Evolutionary conservation across 2,797 vertebrate species (phyloP).

Genomic region (Odontamblyopus lacepedii): DNA sequence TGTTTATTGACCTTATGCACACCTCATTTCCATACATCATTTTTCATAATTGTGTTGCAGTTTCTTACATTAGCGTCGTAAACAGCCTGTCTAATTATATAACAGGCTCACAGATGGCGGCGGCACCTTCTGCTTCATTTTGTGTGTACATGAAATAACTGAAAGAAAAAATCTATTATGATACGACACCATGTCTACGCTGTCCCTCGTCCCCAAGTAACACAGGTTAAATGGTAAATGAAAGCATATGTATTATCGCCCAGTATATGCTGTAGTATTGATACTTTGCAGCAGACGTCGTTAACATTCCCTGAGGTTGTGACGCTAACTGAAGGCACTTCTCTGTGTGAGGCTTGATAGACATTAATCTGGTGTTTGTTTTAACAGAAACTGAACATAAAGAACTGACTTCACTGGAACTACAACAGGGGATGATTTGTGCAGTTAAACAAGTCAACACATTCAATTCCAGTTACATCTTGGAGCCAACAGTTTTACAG

Average conservation of each 20-base stretch:
- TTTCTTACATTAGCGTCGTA: neutral
- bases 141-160: neutral
- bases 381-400: too few relatives aligned
- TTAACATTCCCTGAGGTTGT: too few relatives aligned
- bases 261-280: conserved; percentile 45
- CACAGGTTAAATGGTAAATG: neutral
- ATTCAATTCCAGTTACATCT: too few relatives aligned
- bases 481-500: too few relatives aligned
- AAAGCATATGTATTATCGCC: conserved; percentile 25
- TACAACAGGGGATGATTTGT: too few relatives aligned
- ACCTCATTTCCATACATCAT: neutral
- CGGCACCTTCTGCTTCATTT: neutral
- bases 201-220: neutral
- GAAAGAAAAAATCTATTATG: neutral
- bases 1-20: too few relatives aligned
- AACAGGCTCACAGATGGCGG: neutral
- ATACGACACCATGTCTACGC: neutral
- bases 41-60: neutral
- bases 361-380: too few relatives aligned
- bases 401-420: too few relatives aligned
- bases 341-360: too few relatives aligned
- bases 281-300: too few relatives aligned
- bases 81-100: neutral
- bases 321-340: too few relatives aligned
- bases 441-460: too few relatives aligned